Base-by-base conservation (phyloP, 1,140 invertebrate genomes). In the Gryon sp. region DNA sequence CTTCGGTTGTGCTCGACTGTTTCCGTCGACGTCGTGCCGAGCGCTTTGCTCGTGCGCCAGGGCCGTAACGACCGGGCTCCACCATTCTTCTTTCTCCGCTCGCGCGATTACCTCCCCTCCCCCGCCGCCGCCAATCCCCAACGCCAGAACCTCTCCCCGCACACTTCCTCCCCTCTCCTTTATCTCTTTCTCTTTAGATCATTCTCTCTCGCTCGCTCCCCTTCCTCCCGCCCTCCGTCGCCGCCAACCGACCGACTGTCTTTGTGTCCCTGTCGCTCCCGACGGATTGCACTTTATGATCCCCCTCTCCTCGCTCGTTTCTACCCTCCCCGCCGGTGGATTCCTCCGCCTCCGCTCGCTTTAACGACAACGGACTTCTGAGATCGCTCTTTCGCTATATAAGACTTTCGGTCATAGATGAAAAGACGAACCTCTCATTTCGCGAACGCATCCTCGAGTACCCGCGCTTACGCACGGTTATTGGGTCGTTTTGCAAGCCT, bases 31-130 rank as follows among this genome's bases (percentile, higher is more conserved):
- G 24, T 48, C 53, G 28, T 59, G 28, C 76, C 73, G 80, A 72
- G 65, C 79, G 72, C n/a, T 78, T 80, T 76, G 79, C 76, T 50
- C 59, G 73, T 69, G 50, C 75, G 36, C 30, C 82, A 83, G 79
- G 66, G 24, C 28, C 78, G 82, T 81, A 48, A 19, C 45, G 1
- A 19, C 9, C 14, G 30, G 66, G 62, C 16, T 43, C 81, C 69
- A 66, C 59, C 30, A 2, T 32, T 22, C 55, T 4, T 7, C 9
- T 16, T 28, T 28, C 16, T 9, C 40, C 41, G 11, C 7, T 41
- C 26, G 0, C 15, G 22, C 36, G 8, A 20, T 26, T 5, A 41
- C n/a, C n/a, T 20, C 52, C 18, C 11, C 32, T 9, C 18, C 3
- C 43, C 43, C 20, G 11, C 20, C 43, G 19, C 9, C 41, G 19